phyloP scores from a whole-genome alignment of 1,140 invertebrate genomes.

The Agrypnia vestita region DNA sequence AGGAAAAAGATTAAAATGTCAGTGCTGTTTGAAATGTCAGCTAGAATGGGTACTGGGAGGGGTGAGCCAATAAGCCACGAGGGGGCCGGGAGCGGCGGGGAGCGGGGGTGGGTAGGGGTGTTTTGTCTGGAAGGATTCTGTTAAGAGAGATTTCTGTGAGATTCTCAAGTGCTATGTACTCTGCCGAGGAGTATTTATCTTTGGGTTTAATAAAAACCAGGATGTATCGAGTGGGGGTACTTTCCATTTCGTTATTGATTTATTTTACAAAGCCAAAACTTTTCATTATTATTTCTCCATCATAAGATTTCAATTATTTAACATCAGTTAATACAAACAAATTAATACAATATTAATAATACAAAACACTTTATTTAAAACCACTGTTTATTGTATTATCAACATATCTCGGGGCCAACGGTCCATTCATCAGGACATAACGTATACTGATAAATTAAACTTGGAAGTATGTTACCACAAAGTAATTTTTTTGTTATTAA shows the following conservation, averaged over 20 bases:
- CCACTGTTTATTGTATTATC: too few species aligned
- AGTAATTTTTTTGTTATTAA: too few species aligned
- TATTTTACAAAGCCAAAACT: not conserved
- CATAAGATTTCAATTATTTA: not conserved
- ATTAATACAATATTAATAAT: too few species aligned
- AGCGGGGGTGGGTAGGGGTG: conserved; percentile 47
- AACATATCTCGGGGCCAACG: too few species aligned
- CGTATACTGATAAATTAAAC: too few species aligned
- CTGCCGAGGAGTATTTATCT: conserved; percentile 40
- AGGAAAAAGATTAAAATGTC: conserved; percentile 63
- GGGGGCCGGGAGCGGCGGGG: conserved; percentile 1
- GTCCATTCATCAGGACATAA: too few species aligned
- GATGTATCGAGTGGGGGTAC: conserved; percentile 12
- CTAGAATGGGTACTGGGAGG: conserved; percentile 20
- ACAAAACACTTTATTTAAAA: too few species aligned
- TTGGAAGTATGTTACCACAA: too few species aligned
- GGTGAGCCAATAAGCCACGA: conserved; percentile 46
- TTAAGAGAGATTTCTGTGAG: conserved; percentile 54
- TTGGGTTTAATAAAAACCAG: conserved; percentile 33
- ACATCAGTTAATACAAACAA: not conserved
- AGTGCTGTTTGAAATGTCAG: conserved; percentile 61
- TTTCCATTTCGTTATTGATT: conserved; percentile 18
- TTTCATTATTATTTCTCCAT: not conserved
- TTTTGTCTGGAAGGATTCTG: conserved; percentile 53
- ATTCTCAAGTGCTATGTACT: conserved; percentile 52